Evolutionary conservation across 2,888 invertebrate genomes (phyloP), one percentile per base, ranked within the genome.

Genomic region (Nysson spinosus): DNA sequence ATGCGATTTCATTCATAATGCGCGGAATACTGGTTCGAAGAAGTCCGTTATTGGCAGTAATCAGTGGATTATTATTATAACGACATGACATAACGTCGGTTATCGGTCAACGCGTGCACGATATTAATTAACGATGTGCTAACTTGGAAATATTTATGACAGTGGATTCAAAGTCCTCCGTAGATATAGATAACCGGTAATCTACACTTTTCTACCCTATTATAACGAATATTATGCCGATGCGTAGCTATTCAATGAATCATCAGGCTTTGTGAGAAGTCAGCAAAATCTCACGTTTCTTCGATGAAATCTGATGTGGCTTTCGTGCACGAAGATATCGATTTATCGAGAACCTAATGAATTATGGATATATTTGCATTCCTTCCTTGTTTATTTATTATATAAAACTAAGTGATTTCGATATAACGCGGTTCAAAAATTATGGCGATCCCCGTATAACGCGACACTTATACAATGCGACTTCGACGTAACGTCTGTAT

Each of bases 91-190:
- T 66, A 66, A 66, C 47, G 57, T 50, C 24, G 63, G 51, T 63
- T 57, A 73, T 69, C 44, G 60, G 40, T 28, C 51, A 49, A 56
- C 55, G 58, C 52, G 62, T 64, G 55, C 34, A 19, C 47, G 35
- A 20, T 28, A 24, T 43, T 46, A 55, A 70, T 70, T 58, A 62
- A 56, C 49, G 65, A 52, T 30, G 49, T 24, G 37, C 35, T 56
- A 34, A 65, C 24, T 14, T 30, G 22, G 44, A 74, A 57, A 60
- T 75, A 70, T 74, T 73, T 72, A 72, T 56, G 72, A 64, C 55
- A 55, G 22, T 20, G 58, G 66, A 65, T 75, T 56, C 75, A 74
- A 74, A 71, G 68, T 75, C 68, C 61, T 62, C 70, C 37, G 50
- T 20, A 24, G 35, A 3, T 19, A 51, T 35, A 69, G 70, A 69